These are phyloP conservation scores for Typhlichthys eigenmanni DNA, from an alignment of 2,797 vertebrate species.

Conservation along the genomic window DNA sequence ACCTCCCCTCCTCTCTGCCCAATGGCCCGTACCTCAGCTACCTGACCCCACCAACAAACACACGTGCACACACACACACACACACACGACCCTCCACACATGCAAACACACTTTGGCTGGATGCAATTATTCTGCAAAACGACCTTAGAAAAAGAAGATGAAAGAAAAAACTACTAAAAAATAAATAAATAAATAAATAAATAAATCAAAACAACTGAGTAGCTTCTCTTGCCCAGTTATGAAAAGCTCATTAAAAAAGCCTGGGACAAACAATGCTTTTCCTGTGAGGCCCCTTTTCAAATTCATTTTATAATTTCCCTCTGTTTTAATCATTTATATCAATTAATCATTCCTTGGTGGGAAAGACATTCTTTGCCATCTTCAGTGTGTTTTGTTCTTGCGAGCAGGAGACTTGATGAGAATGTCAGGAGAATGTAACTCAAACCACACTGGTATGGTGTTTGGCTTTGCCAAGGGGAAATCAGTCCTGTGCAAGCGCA, in stretches of 20 bases:
- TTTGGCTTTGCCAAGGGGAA: slow-evolving; percentile 90
- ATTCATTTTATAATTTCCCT: slow-evolving; percentile 94
- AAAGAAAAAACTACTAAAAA: slow-evolving; percentile 27
- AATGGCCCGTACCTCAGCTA: slow-evolving; percentile 40
- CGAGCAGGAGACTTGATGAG: slow-evolving; percentile 65
- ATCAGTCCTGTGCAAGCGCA: slow-evolving; percentile 84
- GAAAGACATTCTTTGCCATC: slow-evolving; percentile 92
- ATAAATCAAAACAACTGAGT: slow-evolving; percentile 59
- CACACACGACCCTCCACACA: slow-evolving; percentile 34
- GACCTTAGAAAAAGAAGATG: slow-evolving; percentile 75
- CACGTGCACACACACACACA: not conserved
- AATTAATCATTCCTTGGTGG: slow-evolving; percentile 99
- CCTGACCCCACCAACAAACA: slow-evolving; percentile 30
- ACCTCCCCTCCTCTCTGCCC: slow-evolving; percentile 22
- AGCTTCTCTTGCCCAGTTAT: slow-evolving; percentile 96
- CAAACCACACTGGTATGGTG: slow-evolving; percentile 86
- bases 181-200: no score
- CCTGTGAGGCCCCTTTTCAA: slow-evolving; percentile 96
- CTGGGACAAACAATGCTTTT: slow-evolving; percentile 96
- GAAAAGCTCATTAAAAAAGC: slow-evolving; percentile 98
- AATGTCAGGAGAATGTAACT: slow-evolving; percentile 83
- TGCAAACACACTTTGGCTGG: slow-evolving; percentile 79
- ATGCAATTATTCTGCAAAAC: slow-evolving; percentile 89
- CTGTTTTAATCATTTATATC: slow-evolving; percentile 98
- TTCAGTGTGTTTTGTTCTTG: slow-evolving; percentile 79